These are phyloP conservation scores for Podarcis siculus DNA, from an alignment of 2,797 vertebrate genomes.

Conservation along the genomic window DNA sequence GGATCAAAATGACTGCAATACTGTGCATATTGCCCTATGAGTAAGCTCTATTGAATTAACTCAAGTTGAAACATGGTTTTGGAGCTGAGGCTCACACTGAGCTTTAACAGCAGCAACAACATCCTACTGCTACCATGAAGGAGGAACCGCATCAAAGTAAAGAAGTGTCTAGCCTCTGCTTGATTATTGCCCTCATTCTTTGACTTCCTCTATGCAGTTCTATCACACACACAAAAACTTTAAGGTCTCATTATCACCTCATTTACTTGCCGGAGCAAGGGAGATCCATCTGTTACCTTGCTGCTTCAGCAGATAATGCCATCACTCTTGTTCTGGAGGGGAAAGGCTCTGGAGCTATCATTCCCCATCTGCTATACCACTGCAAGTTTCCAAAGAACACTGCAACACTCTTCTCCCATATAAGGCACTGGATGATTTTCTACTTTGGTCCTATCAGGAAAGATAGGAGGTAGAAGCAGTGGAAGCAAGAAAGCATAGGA, in stretches of 20 bases:
- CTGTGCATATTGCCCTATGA: too few relatives aligned
- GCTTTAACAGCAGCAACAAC: too few relatives aligned
- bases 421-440: background rate
- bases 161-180: background rate
- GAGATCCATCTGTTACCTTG: background rate
- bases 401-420: background rate
- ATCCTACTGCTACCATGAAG: background rate
- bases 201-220: background rate
- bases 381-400: background rate
- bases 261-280: background rate
- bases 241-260: background rate
- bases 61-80: too few relatives aligned
- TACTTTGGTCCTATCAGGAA: background rate
- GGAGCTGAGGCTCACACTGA: too few relatives aligned
- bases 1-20: too few relatives aligned
- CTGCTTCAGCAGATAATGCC: background rate
- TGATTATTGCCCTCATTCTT: background rate
- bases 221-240: background rate
- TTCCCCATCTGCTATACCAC: background rate
- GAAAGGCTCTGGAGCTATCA: background rate
- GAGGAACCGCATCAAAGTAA: background rate
- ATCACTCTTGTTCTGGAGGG: background rate
- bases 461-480: background rate
- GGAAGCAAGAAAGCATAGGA: background rate
- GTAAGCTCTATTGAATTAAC: too few relatives aligned